Base-by-base conservation (phyloP, 2,888 invertebrate genomes). In the Drosophila subquinaria region DNA sequence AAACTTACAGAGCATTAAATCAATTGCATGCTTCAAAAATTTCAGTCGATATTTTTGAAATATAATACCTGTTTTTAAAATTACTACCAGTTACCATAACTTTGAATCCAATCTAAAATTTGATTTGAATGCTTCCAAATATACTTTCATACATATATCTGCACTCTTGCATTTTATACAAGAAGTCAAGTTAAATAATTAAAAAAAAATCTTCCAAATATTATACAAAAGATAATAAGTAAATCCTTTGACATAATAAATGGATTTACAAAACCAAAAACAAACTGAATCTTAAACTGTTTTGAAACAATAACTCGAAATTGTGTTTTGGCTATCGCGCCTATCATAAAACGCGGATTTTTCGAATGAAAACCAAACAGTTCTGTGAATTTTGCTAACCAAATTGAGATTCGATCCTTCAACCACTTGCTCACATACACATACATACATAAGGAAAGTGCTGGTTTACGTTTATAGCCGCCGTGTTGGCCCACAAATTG, bases 291-390 rank as follows among this genome's bases (percentile, higher is more conserved):
- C 13, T n/a, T 53, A 36, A 47, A 59, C 53, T 11, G 33, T 38
- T 71, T 36, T 4, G 20, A 38, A 23, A 8, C 43, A 15, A 23
- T 10, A 33, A 10, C 36, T 51, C 8, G 35, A 20, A 23, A 52
- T 57, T 59, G 47, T 79, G 69, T 78, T 80, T 73, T 57, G 60
- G 50, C 42, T 61, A 75, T 79, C 89, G 87, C 89, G 88, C 83
- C 90, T 85, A 73, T 79, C 80, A 77, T 89, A 89, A 87, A 82
- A 73, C 64, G 48, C 59, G 71, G 76, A 73, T 69, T 73, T 69
- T 82, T 81, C 79, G 59, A 76, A 73, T 61, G 79, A 78, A 81
- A 62, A 50, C 23, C 51, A 56, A 68, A 38, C 45, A 66, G 20
- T 87, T 87, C 86, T 42, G 11, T 69, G 86, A 84, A 87, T 74